These are phyloP conservation scores for Crypturellus tataupa DNA, from an alignment of 2,797 vertebrate species.

Conservation along the genomic window DNA sequence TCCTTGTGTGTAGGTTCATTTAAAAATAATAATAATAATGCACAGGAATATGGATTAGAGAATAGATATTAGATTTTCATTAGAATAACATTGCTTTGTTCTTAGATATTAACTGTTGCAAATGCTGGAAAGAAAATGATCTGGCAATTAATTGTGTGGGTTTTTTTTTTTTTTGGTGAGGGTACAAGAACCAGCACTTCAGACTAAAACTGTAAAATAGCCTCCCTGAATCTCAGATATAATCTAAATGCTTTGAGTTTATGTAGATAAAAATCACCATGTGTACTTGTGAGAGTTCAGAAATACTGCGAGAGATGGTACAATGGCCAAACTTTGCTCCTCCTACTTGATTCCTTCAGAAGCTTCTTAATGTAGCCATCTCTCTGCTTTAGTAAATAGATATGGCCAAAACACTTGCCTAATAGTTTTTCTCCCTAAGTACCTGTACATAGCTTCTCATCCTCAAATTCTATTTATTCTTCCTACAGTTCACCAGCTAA, in stretches of 20 bases:
- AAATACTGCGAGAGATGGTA: not conserved
- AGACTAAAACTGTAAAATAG: not conserved
- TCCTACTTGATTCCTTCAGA: not conserved
- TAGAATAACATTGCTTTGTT: not conserved
- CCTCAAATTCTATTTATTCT: not conserved
- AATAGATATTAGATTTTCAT: not conserved
- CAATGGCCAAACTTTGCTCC: not conserved
- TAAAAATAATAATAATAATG: not conserved
- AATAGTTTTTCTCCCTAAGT: rapidly evolving
- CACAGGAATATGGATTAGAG: not conserved
- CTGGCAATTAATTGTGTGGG: not conserved
- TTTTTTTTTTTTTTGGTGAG: not conserved
- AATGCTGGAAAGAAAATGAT: not conserved
- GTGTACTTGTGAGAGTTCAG: not conserved
- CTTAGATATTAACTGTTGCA: too few species aligned
- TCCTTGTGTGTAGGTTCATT: not conserved
- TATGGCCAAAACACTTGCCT: not conserved
- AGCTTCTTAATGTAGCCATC: not conserved
- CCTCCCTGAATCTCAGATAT: not conserved
- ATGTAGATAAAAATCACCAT: not conserved
- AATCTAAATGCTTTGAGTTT: not conserved
- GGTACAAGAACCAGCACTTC: not conserved
- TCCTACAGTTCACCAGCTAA: not conserved
- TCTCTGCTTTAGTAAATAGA: not conserved
- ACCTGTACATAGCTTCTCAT: not conserved